Base-by-base conservation (phyloP, 1,140 invertebrate genomes). In the Drosophila baimaii region DNA sequence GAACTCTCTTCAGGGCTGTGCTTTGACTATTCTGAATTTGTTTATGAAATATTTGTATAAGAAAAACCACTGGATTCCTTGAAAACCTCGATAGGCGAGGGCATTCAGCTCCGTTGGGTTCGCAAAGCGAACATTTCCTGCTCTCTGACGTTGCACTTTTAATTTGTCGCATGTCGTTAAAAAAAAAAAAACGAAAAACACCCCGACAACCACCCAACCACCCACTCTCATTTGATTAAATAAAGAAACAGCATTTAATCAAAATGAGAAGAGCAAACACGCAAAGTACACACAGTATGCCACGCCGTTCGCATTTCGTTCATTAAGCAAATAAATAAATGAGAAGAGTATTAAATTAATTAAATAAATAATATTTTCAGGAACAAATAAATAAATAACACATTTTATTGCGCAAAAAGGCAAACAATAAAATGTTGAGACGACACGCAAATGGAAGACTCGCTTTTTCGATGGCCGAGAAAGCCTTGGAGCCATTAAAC, bases 181-280 rank as follows among this genome's bases (percentile, higher is more conserved):
- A 57, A 37, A 39, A 63, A 62, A 33, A 9, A 23, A 69, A 47
- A 51, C 13, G 15, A 56, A 33, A 23, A 31, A 33, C 21, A n/a
- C 15, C 35, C 41, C n/a, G 31, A 51, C 35, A 63, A 57, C 19
- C 31, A 44, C 17, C 25, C 51, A 56, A 27, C 43, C 27, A 33
- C 39, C 64, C 49, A 64, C 64, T 69, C 82, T 86, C 82, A 85
- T 86, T 85, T 85, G 83, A 86, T 86, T 86, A 85, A 85, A 86
- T 86, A 85, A 68, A 86, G 70, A 79, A 69, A 86, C 82, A 86
- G 58, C 82, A 82, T 86, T 85, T 84, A 84, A 84, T 84, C 81
- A 84, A 84, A 77, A 68, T 80, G 81, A 65, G 57, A 77, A 77
- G 58, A 80, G 77, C 61, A 83, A 83, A 83, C 47, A 80, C 37